Percentiles rank a stretch among this genome's conserved stretches.
Evolutionary conservation across 2,113 vertebrate species (phyloP).

Genomic region (Gnathonemus echidnorhynchus): DNA sequence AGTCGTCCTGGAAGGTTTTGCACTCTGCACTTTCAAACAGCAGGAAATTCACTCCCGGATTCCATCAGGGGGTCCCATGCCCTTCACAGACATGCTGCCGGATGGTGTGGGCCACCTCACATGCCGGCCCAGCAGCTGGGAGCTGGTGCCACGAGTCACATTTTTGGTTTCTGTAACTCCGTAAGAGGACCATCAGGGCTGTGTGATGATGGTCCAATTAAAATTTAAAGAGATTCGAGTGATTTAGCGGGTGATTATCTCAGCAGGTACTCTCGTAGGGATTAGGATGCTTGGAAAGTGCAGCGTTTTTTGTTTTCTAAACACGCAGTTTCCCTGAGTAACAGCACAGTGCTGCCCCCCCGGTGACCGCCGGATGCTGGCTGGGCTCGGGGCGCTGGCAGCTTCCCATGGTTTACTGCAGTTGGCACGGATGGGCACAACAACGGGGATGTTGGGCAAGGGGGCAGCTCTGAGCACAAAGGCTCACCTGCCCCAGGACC

Average conservation of each 20-base stretch:
- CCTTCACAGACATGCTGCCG: constrained; percentile 1
- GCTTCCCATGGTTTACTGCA: background rate
- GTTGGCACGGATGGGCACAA: background rate
- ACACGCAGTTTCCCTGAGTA: background rate
- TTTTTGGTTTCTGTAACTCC: background rate
- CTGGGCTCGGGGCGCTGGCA: background rate
- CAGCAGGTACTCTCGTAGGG: background rate
- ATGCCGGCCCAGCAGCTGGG: background rate
- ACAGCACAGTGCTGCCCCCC: background rate
- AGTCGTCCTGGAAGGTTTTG: constrained; percentile 23
- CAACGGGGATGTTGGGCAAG: background rate
- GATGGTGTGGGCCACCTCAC: background rate
- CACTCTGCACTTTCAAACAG: constrained; percentile 17
- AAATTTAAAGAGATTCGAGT: background rate
- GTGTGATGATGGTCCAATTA: background rate
- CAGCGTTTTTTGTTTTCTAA: background rate
- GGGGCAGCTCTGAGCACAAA: background rate
- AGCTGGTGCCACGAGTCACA: no score
- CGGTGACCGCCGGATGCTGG: background rate
- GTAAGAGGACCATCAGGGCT: background rate
- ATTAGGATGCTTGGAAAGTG: background rate
- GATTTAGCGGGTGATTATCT: constrained; percentile 7
- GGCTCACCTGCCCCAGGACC: background rate
- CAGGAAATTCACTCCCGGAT: constrained; percentile 23
- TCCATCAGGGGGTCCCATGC: constrained; percentile 28